Conservation (phyloP, 2,888 invertebrate genomes). For the Apoda limacodes region DNA sequence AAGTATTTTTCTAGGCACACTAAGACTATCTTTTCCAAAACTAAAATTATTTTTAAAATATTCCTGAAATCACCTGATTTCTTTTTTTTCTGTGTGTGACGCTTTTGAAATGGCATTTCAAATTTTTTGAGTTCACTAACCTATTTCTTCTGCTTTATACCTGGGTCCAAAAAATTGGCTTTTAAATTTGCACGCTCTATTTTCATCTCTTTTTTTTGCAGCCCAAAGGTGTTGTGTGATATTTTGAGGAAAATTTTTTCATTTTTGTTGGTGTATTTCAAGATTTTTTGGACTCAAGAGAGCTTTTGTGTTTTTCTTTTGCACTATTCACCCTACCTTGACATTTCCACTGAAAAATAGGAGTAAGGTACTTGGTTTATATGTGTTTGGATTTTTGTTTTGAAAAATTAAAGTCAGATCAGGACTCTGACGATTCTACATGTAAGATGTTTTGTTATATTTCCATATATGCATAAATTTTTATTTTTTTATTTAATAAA, state of each 20-base stretch:
- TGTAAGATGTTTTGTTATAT: conserved; percentile 21
- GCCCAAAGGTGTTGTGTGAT: conserved; percentile 65
- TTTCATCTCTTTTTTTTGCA: conserved; percentile 23
- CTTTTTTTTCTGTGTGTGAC: conserved; percentile 43
- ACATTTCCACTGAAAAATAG: conserved; percentile 55
- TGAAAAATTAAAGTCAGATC: conserved; percentile 46
- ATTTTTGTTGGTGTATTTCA: too few species aligned
- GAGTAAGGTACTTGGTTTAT: conserved; percentile 53
- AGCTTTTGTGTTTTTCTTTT: conserved; percentile 58
- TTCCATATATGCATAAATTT: conserved; percentile 21
- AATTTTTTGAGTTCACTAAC: conserved; percentile 9
- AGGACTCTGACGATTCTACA: conserved; percentile 38
- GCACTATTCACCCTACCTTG: conserved; percentile 61
- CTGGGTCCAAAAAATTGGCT: conserved; percentile 62
- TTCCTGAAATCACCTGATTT: conserved; percentile 35
- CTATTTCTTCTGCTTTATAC: conserved; percentile 31
- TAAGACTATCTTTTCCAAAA: too few species aligned
- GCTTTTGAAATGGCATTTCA: conserved; percentile 33
- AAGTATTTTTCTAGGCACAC: too few species aligned
- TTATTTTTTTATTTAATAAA: conserved; percentile 31
- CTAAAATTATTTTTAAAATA: too few species aligned
- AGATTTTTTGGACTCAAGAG: conserved; percentile 61
- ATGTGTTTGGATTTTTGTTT: conserved; percentile 26
- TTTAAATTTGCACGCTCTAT: conserved; percentile 35
- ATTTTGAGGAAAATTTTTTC: too few species aligned